Percentiles rank a stretch among this genome's conserved stretches.
phyloP scores from a whole-genome alignment of 2,113 vertebrate species.

The Pterocles orientalis region DNA sequence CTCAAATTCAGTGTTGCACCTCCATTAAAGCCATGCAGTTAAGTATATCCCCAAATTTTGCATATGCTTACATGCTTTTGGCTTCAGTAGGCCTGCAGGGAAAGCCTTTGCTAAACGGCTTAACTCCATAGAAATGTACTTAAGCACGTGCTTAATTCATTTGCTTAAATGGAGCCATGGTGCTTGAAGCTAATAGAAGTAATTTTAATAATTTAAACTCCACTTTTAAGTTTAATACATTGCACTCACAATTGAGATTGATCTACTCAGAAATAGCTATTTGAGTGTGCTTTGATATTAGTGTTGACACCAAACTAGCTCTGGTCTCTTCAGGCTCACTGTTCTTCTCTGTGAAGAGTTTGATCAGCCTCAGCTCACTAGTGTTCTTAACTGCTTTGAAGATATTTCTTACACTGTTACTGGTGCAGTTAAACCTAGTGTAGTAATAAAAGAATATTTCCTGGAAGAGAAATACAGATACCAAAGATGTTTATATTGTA shows the following conservation, averaged over 20 bases:
- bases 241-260: constrained; percentile 2
- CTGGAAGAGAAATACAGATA: not conserved
- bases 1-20: not conserved
- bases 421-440: not conserved
- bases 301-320: not conserved
- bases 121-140: constrained; percentile 35
- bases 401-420: not conserved
- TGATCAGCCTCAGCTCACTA: not conserved
- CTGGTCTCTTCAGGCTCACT: not conserved
- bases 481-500: not conserved
- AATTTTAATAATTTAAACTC: constrained; percentile 49
- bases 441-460: not conserved
- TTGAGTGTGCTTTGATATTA: not conserved
- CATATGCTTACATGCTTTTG: not conserved
- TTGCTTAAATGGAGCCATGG: constrained; percentile 17
- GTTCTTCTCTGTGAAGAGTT: not conserved
- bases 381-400: not conserved
- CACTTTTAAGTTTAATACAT: constrained; percentile 33
- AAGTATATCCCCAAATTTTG: not conserved
- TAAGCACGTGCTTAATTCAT: constrained; percentile 34
- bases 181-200: constrained; percentile 13
- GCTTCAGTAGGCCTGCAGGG: not conserved
- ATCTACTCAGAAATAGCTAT: constrained; percentile 8
- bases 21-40: not conserved
- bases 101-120: constrained; percentile 31